Base-by-base conservation (phyloP, 2,888 invertebrate species). In the Stenurella melanura region DNA sequence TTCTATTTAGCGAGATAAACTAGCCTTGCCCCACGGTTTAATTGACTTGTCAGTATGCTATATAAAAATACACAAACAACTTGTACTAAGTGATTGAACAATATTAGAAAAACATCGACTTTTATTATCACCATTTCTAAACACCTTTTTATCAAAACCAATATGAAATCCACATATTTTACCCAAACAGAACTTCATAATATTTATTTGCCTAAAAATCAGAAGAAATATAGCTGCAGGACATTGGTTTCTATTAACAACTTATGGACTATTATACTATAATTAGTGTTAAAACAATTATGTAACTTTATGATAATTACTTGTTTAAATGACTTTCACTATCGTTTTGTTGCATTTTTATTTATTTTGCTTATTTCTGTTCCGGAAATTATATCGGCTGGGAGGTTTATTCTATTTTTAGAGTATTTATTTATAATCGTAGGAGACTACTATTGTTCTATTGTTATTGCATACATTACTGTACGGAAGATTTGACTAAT, bases 341-440 rank as follows among this genome's bases (percentile, higher is more conserved):
- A 42, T 68, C 54, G 26, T 30, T 66, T 19, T 2, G 50, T 66
- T 50, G 50, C 67, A 21, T 54, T 56, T 68, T 30, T 68, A 21
- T 68, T 30, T 68, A 26, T 54, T 54, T 54, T 30, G 67, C 26
- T 68, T 68, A 50, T 26, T 68, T 50, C 30, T 21, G 56, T 56
- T 30, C 26, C 30, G 50, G 21, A 67, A 68, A 50, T 30, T 56
- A 50, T 21, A n/a, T 63, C n/a, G 34, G 7, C 34, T 11, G 10
- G 17, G 61, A 10, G 30, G 61, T 34, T 30, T 30, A 34, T 34
- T 30, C 30, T 63, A 63, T 63, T 34, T 63, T 34, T 63, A 63
- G 61, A 63, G 34, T 63, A 34, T 63, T 63, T 63, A 63, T 63
- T 63, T 63, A 21, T 66, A 42, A 17, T 18, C 17, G 42, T 17